Base-by-base conservation (phyloP, 2,113 vertebrate genomes). In the Xerus inauris region DNA sequence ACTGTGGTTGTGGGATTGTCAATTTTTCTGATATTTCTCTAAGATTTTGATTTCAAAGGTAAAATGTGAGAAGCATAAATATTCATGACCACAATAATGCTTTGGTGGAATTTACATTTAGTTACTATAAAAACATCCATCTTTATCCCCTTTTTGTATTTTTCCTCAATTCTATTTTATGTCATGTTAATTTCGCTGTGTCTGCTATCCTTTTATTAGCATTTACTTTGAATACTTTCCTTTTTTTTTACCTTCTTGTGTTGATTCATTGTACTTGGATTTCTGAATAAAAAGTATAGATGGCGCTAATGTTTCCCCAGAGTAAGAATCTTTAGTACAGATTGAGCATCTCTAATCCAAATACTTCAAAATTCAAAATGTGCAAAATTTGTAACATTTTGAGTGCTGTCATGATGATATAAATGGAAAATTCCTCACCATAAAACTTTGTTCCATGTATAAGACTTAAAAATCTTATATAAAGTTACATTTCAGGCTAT, bases 21-120 rank as follows among this genome's bases (percentile, higher is more conserved):
- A 69, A 35, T 95, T 75, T 94, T 75, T 95, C 62, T 67, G 80
- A 6, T 80, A 28, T 75, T 95, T 89, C 75, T 72, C 40, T 54
- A 91, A 51, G 62, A 83, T 77, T 65, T 91, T 79, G 0, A 72
- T 49, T 87, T 87, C 16, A 77, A 72, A 65, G 19, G 3, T 72
- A 93, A 88, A 22, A 67, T 86, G 5, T 76, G 38, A 93, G 26
- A 24, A 40, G 10, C 69, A 62, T 35, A 69, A 77, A 45, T 82
- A 87, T 69, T 22, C 49, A 76, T 54, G 42, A 82, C 42, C 5
- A 38, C 64, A 64, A 38, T 22, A 90, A 64, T 42, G 19, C 30
- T 88, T 94, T 84, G 62, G 42, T 87, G 42, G 32, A 69, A 32
- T 93, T 96, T 59, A 54, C 26, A 40, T 75, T 91, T 87, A 30